phyloP scores from a whole-genome alignment of 2,113 vertebrate genomes.

The Myrmecobius fasciatus region DNA sequence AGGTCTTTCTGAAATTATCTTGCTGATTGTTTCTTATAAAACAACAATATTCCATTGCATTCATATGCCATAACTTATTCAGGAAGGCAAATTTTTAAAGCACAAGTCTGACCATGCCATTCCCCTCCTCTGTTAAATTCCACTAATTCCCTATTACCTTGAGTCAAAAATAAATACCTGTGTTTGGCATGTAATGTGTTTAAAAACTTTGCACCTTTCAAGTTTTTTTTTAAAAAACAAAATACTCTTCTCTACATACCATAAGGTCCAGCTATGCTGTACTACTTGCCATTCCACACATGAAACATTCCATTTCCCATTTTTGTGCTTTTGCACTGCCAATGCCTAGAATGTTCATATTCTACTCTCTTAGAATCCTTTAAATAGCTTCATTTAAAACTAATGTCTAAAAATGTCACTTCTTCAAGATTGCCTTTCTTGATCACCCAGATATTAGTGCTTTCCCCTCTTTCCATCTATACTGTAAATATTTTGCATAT shows the following conservation, averaged over 20 bases:
- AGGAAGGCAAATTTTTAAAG: not conserved
- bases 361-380: not conserved
- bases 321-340: not conserved
- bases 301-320: not conserved
- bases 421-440: not conserved
- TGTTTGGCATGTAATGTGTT: not conserved
- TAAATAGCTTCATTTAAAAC: not conserved
- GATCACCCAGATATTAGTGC: not conserved
- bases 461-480: not conserved
- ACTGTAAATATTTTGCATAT: not conserved
- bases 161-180: not conserved
- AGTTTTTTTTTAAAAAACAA: not conserved
- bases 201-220: not conserved
- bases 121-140: not conserved
- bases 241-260: not conserved
- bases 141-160: not conserved
- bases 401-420: not conserved
- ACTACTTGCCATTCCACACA: not conserved
- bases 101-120: not conserved
- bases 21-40: too few species aligned
- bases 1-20: too few species aligned
- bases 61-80: too few species aligned
- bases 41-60: too few species aligned
- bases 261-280: not conserved
- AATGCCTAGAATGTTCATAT: not conserved